A percentile compares a stretch with the other conserved stretches of the same genome.
These are phyloP conservation scores for Amazona vittata DNA, from an alignment of 2,113 vertebrate species.

Conservation along the genomic window DNA sequence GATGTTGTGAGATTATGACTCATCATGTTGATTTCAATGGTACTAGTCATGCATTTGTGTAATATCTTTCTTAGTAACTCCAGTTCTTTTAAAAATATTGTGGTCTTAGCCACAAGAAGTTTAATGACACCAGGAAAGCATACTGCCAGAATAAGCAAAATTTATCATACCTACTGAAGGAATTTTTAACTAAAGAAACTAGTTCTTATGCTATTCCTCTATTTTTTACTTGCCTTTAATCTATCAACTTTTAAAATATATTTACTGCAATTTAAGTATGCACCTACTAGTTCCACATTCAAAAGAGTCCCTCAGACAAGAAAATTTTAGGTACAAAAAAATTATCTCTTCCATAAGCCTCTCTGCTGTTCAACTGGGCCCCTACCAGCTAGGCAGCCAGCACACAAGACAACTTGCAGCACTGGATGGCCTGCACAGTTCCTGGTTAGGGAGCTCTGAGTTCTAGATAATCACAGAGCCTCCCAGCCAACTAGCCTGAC, in stretches of 20 bases:
- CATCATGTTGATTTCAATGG: not conserved
- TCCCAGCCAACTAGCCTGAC: not conserved
- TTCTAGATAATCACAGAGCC: not conserved
- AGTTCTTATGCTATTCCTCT: not conserved
- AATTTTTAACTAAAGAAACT: not conserved
- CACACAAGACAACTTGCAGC: not conserved
- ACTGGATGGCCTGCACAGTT: not conserved
- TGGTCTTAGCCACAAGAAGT: not conserved
- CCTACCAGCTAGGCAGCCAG: not conserved
- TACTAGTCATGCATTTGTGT: not conserved
- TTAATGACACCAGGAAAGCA: not conserved
- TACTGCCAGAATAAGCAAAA: not conserved
- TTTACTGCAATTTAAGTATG: not conserved
- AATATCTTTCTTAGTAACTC: not conserved
- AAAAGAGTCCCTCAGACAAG: not conserved
- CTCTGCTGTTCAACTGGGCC: not conserved
- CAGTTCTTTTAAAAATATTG: not conserved
- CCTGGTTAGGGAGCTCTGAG: not conserved
- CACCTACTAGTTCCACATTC: not conserved
- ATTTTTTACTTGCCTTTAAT: not conserved
- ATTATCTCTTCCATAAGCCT: not conserved
- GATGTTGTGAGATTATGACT: not conserved
- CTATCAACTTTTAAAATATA: not conserved
- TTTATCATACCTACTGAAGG: not conserved
- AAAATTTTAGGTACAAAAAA: not conserved